Percentiles rank a stretch among this genome's conserved stretches.
Conservation (phyloP, 2,797 vertebrate genomes). For the Labroides dimidiatus region DNA sequence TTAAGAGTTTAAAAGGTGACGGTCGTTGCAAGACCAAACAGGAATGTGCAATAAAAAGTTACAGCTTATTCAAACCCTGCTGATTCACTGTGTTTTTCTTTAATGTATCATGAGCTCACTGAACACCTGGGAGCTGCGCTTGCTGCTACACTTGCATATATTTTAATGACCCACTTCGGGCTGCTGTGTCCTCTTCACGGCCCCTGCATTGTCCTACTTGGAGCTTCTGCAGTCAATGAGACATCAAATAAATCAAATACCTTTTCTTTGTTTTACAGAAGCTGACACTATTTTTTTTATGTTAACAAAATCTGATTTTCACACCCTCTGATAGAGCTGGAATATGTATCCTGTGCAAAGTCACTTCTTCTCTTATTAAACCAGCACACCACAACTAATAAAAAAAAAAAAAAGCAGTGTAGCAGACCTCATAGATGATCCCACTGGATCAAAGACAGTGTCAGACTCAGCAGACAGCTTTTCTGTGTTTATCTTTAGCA, state of each 20-base stretch:
- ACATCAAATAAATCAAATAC: too few species aligned
- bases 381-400: too few species aligned
- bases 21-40: slow-evolving; percentile 87
- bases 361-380: too few species aligned
- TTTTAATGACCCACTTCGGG: slow-evolving; percentile 53
- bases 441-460: too few species aligned
- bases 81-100: slow-evolving; percentile 68
- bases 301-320: too few species aligned
- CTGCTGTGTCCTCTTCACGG: slow-evolving; percentile 54
- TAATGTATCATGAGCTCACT: slow-evolving; percentile 20
- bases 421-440: too few species aligned
- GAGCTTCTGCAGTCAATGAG: slow-evolving; percentile 27
- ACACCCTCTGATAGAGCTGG: too few species aligned
- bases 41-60: slow-evolving; percentile 91
- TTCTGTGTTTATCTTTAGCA: too few species aligned
- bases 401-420: too few species aligned
- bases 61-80: slow-evolving; percentile 84
- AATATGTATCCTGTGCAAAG: too few species aligned
- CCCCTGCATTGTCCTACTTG: slow-evolving; percentile 57
- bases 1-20: slow-evolving; percentile 70
- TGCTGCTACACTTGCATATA: neutral
- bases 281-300: neutral
- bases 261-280: neutral
- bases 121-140: slow-evolving; percentile 13
- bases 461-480: too few species aligned